Percentiles rank a stretch among this genome's conserved stretches.
Evolutionary conservation across 53 echinoderm and acorn worm genomes (phyloP).

Genomic region (Apostichopus leukothele): DNA sequence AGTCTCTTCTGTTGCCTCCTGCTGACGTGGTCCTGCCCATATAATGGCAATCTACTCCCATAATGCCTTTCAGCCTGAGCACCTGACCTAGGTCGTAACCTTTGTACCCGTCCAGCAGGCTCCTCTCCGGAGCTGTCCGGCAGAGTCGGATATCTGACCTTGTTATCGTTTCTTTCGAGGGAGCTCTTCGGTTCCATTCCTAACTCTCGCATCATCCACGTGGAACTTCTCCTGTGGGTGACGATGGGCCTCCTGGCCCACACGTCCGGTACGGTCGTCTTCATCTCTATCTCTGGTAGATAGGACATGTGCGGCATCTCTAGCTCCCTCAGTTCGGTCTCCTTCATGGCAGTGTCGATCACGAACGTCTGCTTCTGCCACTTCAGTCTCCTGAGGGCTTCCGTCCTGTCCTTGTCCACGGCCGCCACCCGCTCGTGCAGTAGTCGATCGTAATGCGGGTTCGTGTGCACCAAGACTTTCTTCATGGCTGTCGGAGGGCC

Average conservation of each 20-base stretch:
- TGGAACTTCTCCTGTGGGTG: slow-evolving; percentile 50
- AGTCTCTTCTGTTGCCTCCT: slow-evolving; percentile 58
- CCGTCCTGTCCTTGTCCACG: slow-evolving; percentile 57
- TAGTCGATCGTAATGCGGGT: slow-evolving; percentile 3
- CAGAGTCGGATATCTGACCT: background rate
- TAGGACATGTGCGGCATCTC: slow-evolving; percentile 74
- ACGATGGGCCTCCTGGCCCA: slow-evolving; percentile 73
- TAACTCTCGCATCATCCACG: slow-evolving; percentile 56
- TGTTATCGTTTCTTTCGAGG: background rate
- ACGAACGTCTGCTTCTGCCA: slow-evolving; percentile 90
- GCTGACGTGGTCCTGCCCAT: slow-evolving; percentile 69
- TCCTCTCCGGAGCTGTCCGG: background rate
- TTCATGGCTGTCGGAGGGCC: slow-evolving; percentile 10
- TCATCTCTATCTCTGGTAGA: slow-evolving; percentile 88
- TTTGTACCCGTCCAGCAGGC: background rate
- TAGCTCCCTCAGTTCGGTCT: slow-evolving; percentile 87
- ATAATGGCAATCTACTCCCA: slow-evolving; percentile 64
- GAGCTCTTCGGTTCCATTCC: slow-evolving; percentile 22
- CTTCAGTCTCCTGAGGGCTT: slow-evolving; percentile 60
- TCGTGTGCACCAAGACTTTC: slow-evolving; percentile 18
- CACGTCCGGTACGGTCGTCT: slow-evolving; percentile 74
- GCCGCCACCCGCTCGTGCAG: background rate
- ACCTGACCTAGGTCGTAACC: background rate
- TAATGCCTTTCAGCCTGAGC: slow-evolving; percentile 44
- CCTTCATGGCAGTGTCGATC: slow-evolving; percentile 76